A percentile compares a stretch with the other conserved stretches of the same genome.
phyloP scores from a whole-genome alignment of 1,140 invertebrate species.

The Calycopis cecrops region DNA sequence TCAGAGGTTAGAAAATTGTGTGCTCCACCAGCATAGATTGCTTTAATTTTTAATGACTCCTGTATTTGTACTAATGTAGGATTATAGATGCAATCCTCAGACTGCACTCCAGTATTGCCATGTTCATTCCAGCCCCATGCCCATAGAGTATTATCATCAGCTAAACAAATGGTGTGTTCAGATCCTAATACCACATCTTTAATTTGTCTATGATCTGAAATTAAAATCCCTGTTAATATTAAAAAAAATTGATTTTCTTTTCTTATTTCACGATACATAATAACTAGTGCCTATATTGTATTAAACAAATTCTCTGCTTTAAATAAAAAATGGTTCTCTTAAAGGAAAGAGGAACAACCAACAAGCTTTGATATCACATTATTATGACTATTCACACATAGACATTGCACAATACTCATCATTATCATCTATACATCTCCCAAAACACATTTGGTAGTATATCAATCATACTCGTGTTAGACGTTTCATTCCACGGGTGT shows the following conservation, averaged over 20 bases:
- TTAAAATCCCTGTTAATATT: constrained; percentile 16
- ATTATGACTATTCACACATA: too few species aligned
- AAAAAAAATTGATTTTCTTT: constrained; percentile 6
- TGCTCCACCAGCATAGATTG: constrained; percentile 62
- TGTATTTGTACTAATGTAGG: constrained; percentile 47
- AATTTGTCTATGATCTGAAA: constrained; percentile 65
- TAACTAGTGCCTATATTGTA: too few species aligned
- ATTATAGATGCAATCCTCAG: constrained; percentile 76
- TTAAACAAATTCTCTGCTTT: too few species aligned
- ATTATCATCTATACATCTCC: too few species aligned
- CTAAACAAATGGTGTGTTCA: constrained; percentile 83
- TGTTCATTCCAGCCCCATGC: constrained; percentile 96
- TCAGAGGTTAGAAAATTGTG: constrained; percentile 63
- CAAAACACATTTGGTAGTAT: too few species aligned
- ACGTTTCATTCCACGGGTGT: too few species aligned
- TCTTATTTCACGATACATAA: background rate
- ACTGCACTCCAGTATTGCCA: constrained; percentile 87
- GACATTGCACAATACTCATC: too few species aligned
- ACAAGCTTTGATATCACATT: too few species aligned
- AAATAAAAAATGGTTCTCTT: too few species aligned
- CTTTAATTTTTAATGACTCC: constrained; percentile 33
- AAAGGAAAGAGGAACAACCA: too few species aligned
- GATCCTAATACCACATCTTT: constrained; percentile 81
- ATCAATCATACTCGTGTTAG: too few species aligned
- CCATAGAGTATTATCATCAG: constrained; percentile 77